Evolutionary conservation across 92 coral and sea anemone genomes (phyloP).

Genomic region (Actinostola sp.): DNA sequence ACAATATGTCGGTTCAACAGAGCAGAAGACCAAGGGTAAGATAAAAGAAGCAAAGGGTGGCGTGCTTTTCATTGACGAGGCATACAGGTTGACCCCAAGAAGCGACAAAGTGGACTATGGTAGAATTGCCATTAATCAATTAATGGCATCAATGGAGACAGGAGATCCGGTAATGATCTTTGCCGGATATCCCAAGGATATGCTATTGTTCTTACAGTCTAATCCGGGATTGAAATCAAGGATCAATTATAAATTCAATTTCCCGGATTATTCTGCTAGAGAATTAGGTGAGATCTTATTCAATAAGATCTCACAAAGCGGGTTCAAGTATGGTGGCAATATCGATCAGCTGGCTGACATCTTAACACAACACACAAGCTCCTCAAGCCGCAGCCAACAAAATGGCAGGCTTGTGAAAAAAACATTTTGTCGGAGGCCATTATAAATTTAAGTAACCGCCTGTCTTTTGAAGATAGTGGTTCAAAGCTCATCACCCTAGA

Average conservation of each 20-base stretch:
- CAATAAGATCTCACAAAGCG: conserved; percentile 23
- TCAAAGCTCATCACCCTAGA: conserved; percentile 10
- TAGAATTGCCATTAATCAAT: conserved; percentile 45
- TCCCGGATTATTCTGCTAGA: conserved; percentile 29
- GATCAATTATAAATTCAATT: conserved; percentile 29
- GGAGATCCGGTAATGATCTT: conserved; percentile 57
- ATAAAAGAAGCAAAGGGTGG: conserved; percentile 48
- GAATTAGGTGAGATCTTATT: conserved; percentile 20
- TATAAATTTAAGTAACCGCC: conserved; percentile 10
- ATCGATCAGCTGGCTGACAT: not conserved
- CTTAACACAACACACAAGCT: not conserved
- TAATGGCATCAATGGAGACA: conserved; percentile 46
- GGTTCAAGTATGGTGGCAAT: conserved; percentile 16
- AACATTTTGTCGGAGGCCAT: conserved; percentile 23
- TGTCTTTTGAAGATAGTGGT: conserved; percentile 11
- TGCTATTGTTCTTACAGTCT: conserved; percentile 20
- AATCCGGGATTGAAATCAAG: conserved; percentile 51
- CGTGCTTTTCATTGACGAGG: conserved; percentile 48
- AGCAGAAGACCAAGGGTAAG: conserved; percentile 22
- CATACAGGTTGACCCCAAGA: conserved; percentile 44
- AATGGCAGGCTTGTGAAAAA: conserved; percentile 24
- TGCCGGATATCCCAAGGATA: conserved; percentile 39
- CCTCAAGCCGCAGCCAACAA: conserved; percentile 9
- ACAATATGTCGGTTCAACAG: conserved; percentile 46
- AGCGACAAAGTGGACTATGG: conserved; percentile 35